These are phyloP conservation scores for Agrotis segetum DNA, from an alignment of 2,888 invertebrate genomes.

Conservation along the genomic window DNA sequence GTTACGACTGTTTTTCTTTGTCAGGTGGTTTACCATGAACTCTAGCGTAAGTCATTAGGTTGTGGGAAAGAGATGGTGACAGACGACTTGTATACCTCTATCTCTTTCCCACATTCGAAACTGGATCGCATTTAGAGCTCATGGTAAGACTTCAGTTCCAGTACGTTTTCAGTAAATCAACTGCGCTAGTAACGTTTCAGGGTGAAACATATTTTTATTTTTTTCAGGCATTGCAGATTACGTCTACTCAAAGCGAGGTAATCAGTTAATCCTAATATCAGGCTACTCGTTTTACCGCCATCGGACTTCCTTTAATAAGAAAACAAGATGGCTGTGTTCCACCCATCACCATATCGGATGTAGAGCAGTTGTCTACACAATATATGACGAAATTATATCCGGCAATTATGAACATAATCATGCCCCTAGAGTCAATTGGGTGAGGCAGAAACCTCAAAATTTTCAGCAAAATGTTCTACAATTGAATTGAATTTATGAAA, in stretches of 20 bases:
- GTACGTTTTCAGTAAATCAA: no score
- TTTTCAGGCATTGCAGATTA: conserved; percentile 19
- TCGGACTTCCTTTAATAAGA: conserved; percentile 3
- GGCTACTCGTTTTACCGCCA: conserved; percentile 29
- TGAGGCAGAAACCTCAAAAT: conserved; percentile 6
- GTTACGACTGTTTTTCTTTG: no score
- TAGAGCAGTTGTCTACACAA: conserved; percentile 32
- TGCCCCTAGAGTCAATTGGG: conserved; percentile 21
- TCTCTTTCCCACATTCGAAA: no score
- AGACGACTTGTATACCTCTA: no score
- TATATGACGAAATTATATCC: conserved; percentile 10
- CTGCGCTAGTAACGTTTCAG: no score
- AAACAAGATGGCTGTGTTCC: conserved; percentile 38
- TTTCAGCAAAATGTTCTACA: not conserved
- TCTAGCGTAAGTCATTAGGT: no score
- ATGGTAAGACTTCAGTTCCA: no score
- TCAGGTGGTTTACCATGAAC: no score
- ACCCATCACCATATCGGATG: conserved; percentile 30
- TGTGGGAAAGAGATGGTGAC: no score
- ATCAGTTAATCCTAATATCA: conserved; percentile 10
- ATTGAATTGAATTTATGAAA: no score
- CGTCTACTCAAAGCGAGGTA: conserved; percentile 26
- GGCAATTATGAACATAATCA: conserved; percentile 16
- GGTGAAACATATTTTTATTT: not conserved
- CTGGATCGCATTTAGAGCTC: no score